Base-by-base conservation (phyloP, 2,113 vertebrate species). In the Cryptotis parvus region DNA sequence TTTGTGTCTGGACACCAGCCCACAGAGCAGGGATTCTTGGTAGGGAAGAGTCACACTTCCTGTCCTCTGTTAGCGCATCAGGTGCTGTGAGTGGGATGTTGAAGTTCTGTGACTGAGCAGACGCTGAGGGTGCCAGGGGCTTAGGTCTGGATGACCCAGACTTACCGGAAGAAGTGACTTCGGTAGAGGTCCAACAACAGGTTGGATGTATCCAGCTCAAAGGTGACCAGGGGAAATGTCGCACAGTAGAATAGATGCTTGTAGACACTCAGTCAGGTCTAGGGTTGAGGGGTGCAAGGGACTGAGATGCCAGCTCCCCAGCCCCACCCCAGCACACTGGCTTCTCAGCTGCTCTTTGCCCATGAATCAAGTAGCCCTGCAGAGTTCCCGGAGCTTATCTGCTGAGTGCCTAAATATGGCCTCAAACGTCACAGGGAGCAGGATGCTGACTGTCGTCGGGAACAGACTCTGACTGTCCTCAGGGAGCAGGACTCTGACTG, bases 101-200 rank as follows among this genome's bases (percentile, higher is more conserved):
- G 49, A 70, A 87, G 29, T 61, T 41, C 66, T 66, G 4, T 90
- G 37, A 41, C 27, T 31, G 12, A 74, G 49, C 68, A 20, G 41
- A 63, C 9, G 15, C 14, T 33, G 22, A 66, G 70, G 26, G 79
- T 11, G 63, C 84, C 7, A 43, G 31, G 61, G 76, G 55, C 76
- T 85, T 24, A 4, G 33, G 24, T 72, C 86, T 1, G 52, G 61
- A 33, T 35, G 84, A 66, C 66, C 79, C 68, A 49, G 1, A 66
- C 15, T 76, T 70, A 33, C 66, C 88, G 24, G 39, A 73, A n/a
- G 68, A 43, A 90, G 37, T 45, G 31, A 79, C 52, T 94, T 92
- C 66, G 76, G 45, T 63, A 37, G 58, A 92, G 65, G 29, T 84
- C 55, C 78, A 29, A 65, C 49, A 66, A 61, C 78, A 11, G 88